Base-by-base conservation (phyloP, 53 echinoderm and acorn worm genomes). In the Mesocentrotus franciscanus region DNA sequence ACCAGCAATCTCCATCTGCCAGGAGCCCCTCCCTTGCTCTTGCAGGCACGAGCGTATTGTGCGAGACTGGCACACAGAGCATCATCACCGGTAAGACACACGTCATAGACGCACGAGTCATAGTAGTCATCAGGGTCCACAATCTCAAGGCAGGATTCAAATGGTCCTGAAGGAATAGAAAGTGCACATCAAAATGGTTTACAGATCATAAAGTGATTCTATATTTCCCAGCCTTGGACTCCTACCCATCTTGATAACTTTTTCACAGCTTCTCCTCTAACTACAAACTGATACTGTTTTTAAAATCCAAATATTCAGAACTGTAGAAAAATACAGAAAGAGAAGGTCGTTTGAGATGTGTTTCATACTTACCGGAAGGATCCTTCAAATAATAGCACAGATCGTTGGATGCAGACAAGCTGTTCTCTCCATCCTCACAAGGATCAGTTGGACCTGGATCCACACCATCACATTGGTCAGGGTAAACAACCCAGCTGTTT, bases 81-180 rank as follows among this genome's bases (percentile, higher is more conserved):
- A 56, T 95, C 97, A 12, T 56, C 16, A 71, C 93, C 96, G 58
- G 95, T 39, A 39, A 93, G 90, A 71, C 98, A 98, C 24, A 98
- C 93, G 85, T 98, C 98, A 95, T 97, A 98, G 49, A 96, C 83
- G 29, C 98, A 98, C 17, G 98, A 96, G 1, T 93, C 92, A 33
- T 96, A 95, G 96, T 96, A 97, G 1, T 93, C 84, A 17, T 60
- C 91, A 1, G 98, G 98, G 75, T 90, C 96, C 35, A 95, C 92
- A 56, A 93, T 94, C 36, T 95, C 92, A 83, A 96, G 96, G 90
- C 98, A 98, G 0, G 95, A 79, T 66, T 95, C 94, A 90, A 98
- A 96, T 39, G 98, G 97, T 75, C 98, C 98, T 97, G 75, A 18
- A 92, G 49, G 10, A 81, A n/a, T 60, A 60, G 8, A n/a, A n/a